Percentiles rank a stretch among this genome's conserved stretches.
Evolutionary conservation across 2,888 invertebrate species (phyloP).

Genomic region (Drosophila parthenogenetica): DNA sequence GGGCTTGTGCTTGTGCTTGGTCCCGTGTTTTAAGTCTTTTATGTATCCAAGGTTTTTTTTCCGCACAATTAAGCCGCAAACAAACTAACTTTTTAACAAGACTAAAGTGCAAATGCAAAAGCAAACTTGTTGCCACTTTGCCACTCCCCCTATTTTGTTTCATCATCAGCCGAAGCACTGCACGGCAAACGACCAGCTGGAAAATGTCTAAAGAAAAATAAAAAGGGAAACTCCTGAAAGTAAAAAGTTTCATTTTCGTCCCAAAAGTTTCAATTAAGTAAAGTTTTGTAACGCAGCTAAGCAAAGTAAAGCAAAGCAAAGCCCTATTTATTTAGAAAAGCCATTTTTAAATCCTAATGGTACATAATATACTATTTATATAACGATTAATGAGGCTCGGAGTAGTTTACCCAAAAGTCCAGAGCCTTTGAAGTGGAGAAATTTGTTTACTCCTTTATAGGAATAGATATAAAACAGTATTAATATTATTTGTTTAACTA

Average conservation of each 20-base stretch:
- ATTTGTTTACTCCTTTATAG: neutral
- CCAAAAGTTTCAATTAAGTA: constrained; percentile 49
- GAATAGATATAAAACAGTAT: too few relatives aligned
- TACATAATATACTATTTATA: constrained; percentile 10
- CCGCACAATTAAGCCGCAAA: constrained; percentile 71
- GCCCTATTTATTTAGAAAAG: constrained; percentile 5
- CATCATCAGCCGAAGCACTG: neutral
- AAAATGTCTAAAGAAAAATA: constrained; percentile 22
- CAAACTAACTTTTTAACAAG: constrained; percentile 59
- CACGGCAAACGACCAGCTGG: neutral
- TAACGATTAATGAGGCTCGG: constrained; percentile 9
- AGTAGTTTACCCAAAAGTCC: constrained; percentile 1
- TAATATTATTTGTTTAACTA: too few relatives aligned
- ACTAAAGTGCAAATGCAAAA: constrained; percentile 63
- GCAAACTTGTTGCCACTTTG: constrained; percentile 66
- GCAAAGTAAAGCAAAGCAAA: constrained; percentile 13
- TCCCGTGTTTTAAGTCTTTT: constrained; percentile 33
- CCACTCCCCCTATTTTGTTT: neutral
- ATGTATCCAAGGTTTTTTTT: constrained; percentile 37
- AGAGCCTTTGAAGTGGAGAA: neutral
- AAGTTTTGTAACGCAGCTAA: constrained; percentile 36
- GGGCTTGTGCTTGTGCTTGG: constrained; percentile 27
- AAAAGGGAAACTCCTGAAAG: constrained; percentile 42
- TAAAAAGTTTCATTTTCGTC: constrained; percentile 55
- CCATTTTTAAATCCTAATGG: constrained; percentile 11